Percentiles rank a stretch among this genome's conserved stretches.
Evolutionary conservation across 2,888 invertebrate species (phyloP).

Genomic region (Dioctria linearis): DNA sequence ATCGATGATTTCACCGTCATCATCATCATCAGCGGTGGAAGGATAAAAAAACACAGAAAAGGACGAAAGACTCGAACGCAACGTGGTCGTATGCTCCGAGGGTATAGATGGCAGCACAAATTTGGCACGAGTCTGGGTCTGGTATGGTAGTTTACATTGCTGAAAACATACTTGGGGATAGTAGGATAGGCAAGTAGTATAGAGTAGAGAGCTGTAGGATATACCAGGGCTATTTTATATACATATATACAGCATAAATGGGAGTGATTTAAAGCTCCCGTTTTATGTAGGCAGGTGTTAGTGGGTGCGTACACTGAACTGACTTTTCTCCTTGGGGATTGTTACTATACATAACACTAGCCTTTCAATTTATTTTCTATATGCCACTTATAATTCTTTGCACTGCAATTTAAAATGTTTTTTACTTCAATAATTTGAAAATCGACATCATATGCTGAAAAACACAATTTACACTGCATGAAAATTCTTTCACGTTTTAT

Average conservation of each 20-base stretch:
- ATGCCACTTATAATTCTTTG: no score
- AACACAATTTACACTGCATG: no score
- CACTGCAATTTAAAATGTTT: no score
- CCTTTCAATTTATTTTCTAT: no score
- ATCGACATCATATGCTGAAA: no score
- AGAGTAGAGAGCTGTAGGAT: background rate
- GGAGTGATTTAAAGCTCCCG: background rate
- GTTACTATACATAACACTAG: background rate
- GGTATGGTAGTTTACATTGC: conserved; percentile 1
- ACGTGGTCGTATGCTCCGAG: conserved; percentile 17
- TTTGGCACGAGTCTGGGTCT: background rate
- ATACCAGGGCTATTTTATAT: background rate
- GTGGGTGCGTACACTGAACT: conserved; percentile 21
- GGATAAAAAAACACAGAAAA: background rate
- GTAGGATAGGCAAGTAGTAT: background rate
- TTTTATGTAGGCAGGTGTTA: conserved; percentile 1
- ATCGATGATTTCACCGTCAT: conserved; percentile 33
- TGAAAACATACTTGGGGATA: background rate
- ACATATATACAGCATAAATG: no score
- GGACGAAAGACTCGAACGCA: conserved; percentile 23
- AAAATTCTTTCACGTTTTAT: no score
- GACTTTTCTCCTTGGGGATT: background rate
- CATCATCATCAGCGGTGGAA: background rate
- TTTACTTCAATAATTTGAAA: no score
- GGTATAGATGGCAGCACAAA: background rate